These are phyloP conservation scores for Drosophila sp. DNA, from an alignment of 1,140 invertebrate species.

Conservation along the genomic window DNA sequence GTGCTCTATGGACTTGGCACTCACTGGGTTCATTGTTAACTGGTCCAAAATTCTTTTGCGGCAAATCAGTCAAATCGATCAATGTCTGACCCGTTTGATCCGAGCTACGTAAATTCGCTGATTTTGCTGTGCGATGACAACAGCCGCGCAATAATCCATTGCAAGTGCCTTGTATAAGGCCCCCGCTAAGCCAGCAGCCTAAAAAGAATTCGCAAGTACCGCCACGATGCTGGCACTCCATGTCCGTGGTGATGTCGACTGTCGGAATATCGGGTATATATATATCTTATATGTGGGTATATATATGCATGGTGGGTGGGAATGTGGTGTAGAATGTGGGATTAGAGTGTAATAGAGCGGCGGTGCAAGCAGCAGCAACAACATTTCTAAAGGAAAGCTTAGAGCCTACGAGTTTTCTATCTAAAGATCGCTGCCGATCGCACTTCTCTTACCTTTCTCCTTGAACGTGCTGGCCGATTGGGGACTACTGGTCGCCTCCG, in stretches of 20 bases:
- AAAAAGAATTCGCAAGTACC: conserved; percentile 96
- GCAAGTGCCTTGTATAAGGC: conserved; percentile 93
- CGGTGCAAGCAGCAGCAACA: conserved; percentile 68
- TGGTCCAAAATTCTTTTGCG: conserved; percentile 86
- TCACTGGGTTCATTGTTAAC: conserved; percentile 90
- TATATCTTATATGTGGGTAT: conserved; percentile 2
- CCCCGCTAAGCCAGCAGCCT: conserved; percentile 95
- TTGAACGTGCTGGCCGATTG: conserved; percentile 83
- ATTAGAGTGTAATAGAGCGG: conserved; percentile 35
- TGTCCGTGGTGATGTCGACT: conserved; percentile 83
- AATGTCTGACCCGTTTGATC: conserved; percentile 73
- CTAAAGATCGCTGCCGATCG: not conserved
- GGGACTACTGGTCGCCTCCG: conserved; percentile 72
- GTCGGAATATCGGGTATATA: conserved; percentile 36
- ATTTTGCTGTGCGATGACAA: conserved; percentile 91
- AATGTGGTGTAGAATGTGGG: conserved; percentile 38
- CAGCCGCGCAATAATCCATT: conserved; percentile 93
- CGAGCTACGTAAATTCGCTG: conserved; percentile 86
- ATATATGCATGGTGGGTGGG: conserved; percentile 19
- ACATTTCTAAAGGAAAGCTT: conserved; percentile 61
- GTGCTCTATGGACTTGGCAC: conserved; percentile 76
- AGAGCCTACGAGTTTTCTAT: conserved; percentile 34
- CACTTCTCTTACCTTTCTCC: conserved; percentile 84
- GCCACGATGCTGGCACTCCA: conserved; percentile 86
- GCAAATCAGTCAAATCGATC: conserved; percentile 83